Evolutionary conservation across 2,797 vertebrate genomes (phyloP).

Genomic region (Nyctibius grandis): DNA sequence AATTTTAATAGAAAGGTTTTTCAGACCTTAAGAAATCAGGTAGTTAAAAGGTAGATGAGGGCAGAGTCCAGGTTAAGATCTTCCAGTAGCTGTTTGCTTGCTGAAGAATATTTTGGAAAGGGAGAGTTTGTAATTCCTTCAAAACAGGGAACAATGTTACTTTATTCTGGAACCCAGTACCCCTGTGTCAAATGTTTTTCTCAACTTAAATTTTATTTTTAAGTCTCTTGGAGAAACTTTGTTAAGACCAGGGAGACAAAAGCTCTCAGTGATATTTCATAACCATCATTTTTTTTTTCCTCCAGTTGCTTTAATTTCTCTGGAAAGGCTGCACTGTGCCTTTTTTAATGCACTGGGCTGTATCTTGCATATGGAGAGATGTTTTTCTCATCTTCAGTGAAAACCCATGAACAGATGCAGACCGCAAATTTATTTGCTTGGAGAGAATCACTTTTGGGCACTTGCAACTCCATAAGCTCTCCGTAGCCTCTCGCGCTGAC

Average conservation of each 20-base stretch:
- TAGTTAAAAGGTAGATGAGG: neutral
- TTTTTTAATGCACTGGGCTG: conserved; percentile 29
- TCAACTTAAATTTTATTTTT: neutral
- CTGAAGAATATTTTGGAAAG: neutral
- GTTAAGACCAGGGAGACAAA: neutral
- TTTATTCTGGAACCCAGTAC: neutral
- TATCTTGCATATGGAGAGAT: conserved; percentile 40
- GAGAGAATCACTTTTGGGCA: conserved; percentile 54
- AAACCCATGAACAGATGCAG: conserved; percentile 51
- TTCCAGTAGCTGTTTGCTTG: neutral
- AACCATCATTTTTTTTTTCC: neutral
- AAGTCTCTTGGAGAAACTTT: neutral
- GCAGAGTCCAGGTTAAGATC: neutral
- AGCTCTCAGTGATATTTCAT: neutral
- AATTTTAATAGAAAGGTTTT: neutral
- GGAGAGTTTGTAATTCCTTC: neutral
- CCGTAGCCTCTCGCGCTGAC: conserved; percentile 20
- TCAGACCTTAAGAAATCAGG: neutral
- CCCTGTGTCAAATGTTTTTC: neutral
- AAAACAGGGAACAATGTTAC: neutral
- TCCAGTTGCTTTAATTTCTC: conserved; percentile 26
- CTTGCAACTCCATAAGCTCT: conserved; percentile 34
- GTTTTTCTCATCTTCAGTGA: conserved; percentile 51
- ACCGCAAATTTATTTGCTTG: conserved; percentile 52
- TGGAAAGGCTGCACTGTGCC: conserved; percentile 15